Evolutionary conservation across 2,888 invertebrate genomes (phyloP), one percentile per base, ranked within the genome.

Genomic region (Fissipunctia ypsillon): DNA sequence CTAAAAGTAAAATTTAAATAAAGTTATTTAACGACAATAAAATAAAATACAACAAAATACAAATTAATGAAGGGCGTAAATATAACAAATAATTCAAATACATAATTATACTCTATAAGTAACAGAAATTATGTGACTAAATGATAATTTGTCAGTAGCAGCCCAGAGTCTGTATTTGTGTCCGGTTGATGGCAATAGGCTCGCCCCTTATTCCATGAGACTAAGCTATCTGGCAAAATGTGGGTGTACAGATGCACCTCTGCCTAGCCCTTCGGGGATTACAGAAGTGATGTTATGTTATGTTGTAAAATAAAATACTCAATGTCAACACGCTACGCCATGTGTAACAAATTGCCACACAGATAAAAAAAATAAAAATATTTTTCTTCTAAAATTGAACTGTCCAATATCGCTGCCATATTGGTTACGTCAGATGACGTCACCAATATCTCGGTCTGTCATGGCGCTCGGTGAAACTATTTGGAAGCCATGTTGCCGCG

Each of bases 301-400:
- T 12, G 14, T 35, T 35, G n/a, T 31, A 52, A 68, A 68, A 45
- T 54, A 45, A 72, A 56, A 25, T 14, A 48, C 28, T n/a, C 22
- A 68, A 65, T 25, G 19, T 59, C 22, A 38, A 59, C 43, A 61
- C 48, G 48, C 60, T 43, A 63, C 77, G 68, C 16, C 28, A 50
- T 14, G 59, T 65, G 73, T 84, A 80, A 85, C 79, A 82, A 88
- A 88, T 86, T 69, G 77, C 65, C 67, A 61, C 60, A 41, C 12
- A 76, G 77, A 85, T 1, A 25, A 48, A 31, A 86, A n/a, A 84
- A 73, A 81, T 80, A 84, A 78, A 82, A 80, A 76, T 83, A 80
- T 82, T 84, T 84, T 79, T 82, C 84, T 85, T 81, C 78, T 78
- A 85, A 83, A 87, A 85, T 87, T 86, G 84, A 83, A 86, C 84